These are phyloP conservation scores for Parauchenoglanis punctatus DNA, from an alignment of 2,797 vertebrate genomes.

Conservation along the genomic window DNA sequence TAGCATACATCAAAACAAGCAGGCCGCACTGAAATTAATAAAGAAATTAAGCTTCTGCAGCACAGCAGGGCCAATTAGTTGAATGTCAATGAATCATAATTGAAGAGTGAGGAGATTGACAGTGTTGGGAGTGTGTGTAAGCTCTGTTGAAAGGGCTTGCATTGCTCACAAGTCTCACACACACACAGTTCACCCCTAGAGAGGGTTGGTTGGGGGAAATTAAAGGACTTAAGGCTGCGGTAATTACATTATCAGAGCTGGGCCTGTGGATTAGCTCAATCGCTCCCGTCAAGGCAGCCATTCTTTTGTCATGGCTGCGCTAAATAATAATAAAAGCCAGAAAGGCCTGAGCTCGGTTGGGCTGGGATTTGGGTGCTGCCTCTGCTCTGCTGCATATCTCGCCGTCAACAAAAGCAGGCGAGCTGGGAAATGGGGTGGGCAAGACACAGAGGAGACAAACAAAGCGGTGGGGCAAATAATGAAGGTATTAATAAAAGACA, in stretches of 20 bases:
- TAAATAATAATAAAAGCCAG: constrained; percentile 70
- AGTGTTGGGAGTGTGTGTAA: constrained; percentile 88
- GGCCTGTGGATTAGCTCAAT: constrained; percentile 98
- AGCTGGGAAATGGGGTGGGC: constrained; percentile 74
- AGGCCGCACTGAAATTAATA: constrained; percentile 87
- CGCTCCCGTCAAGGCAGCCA: constrained; percentile 96
- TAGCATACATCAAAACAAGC: constrained; percentile 88
- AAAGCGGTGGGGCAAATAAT: constrained; percentile 90
- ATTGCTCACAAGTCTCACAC: constrained; percentile 54
- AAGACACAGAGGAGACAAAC: constrained; percentile 85
- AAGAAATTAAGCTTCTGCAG: constrained; percentile 97
- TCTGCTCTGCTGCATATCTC: constrained; percentile 90
- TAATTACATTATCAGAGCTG: constrained; percentile 99
- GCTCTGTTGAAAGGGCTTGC: constrained; percentile 82
- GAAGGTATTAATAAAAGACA: constrained; percentile 86
- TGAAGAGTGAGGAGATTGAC: constrained; percentile 91
- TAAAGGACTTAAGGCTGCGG: constrained; percentile 98
- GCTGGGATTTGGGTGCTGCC: constrained; percentile 84
- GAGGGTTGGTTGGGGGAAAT: constrained; percentile 88
- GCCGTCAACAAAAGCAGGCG: constrained; percentile 85
- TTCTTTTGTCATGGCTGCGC: constrained; percentile 90
- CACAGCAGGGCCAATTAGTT: constrained; percentile 98
- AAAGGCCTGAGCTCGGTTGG: constrained; percentile 89
- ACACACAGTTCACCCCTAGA: constrained; percentile 66
- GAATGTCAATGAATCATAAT: constrained; percentile 99